Evolutionary conservation across 2,888 invertebrate genomes (phyloP).

Genomic region (Harmothoe impar): DNA sequence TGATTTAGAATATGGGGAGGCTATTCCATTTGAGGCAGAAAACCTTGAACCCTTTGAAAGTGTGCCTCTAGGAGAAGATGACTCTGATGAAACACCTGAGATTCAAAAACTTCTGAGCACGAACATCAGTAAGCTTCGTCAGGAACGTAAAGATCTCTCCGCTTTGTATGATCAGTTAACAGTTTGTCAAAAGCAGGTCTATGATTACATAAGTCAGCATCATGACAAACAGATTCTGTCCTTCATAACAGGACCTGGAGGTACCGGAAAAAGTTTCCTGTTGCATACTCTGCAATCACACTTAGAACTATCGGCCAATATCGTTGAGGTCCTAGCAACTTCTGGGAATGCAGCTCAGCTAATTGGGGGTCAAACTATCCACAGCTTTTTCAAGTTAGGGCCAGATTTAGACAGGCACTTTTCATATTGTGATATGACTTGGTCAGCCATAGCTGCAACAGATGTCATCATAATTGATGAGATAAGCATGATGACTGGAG

Average conservation of each 20-base stretch:
- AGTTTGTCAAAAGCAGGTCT: neutral
- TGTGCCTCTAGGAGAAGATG: neutral
- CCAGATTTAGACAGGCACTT: neutral
- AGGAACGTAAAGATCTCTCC: neutral
- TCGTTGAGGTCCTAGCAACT: neutral
- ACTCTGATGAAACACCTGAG: slow-evolving; percentile 17
- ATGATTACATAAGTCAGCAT: neutral
- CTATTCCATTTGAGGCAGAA: slow-evolving; percentile 18
- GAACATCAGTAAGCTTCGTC: neutral
- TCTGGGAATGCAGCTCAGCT: slow-evolving; percentile 47
- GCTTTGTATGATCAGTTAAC: neutral
- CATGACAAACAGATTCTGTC: neutral
- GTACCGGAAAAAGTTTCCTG: neutral
- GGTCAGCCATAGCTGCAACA: slow-evolving; percentile 19
- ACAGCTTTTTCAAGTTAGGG: neutral
- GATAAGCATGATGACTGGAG: slow-evolving; percentile 32
- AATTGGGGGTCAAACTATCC: slow-evolving; percentile 35
- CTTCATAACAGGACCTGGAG: slow-evolving; percentile 17
- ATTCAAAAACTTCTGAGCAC: neutral
- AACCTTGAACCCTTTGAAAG: neutral
- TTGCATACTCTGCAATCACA: neutral
- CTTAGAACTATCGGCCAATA: neutral
- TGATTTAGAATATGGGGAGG: slow-evolving; percentile 39
- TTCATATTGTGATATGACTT: neutral
- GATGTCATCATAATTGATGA: slow-evolving; percentile 49